Evolutionary conservation across 2,113 vertebrate genomes (phyloP).

Genomic region (Pituophis catenifer): DNA sequence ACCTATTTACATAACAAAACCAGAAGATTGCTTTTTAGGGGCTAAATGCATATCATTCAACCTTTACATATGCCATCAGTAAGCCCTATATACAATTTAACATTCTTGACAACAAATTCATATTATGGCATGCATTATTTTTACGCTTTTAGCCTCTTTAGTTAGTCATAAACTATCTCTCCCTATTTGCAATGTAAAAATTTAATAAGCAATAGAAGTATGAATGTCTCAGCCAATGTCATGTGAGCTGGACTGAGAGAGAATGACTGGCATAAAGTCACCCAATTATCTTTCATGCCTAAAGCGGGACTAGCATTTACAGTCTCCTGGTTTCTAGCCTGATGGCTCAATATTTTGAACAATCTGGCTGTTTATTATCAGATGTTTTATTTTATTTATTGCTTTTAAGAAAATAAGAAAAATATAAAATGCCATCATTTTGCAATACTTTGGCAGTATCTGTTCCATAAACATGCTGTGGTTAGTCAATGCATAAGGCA

Average conservation of each 20-base stretch:
- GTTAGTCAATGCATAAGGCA: conserved; percentile 3
- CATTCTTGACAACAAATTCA: background rate
- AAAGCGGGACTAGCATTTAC: no score
- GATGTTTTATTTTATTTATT: background rate
- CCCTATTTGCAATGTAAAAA: conserved; percentile 1
- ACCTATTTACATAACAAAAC: no score
- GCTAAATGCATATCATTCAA: conserved; percentile 13
- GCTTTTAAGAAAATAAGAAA: background rate
- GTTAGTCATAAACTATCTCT: background rate
- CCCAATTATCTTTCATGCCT: no score
- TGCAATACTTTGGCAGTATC: background rate
- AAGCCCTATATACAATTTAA: conserved; percentile 14
- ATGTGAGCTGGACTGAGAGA: background rate
- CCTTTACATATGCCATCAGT: background rate
- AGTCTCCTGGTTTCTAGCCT: no score
- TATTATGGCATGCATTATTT: background rate
- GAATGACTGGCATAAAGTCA: background rate
- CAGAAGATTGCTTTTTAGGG: conserved; percentile 20
- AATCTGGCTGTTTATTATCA: conserved; percentile 3
- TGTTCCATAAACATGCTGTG: conserved; percentile 11
- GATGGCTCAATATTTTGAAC: no score
- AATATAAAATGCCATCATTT: background rate
- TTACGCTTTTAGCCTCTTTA: conserved; percentile 8
- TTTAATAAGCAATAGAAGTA: background rate
- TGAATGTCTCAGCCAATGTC: no score